Evolutionary conservation across 2,113 vertebrate genomes (phyloP), one percentile per base, ranked within the genome.

Genomic region (Myiozetetes cayanensis): DNA sequence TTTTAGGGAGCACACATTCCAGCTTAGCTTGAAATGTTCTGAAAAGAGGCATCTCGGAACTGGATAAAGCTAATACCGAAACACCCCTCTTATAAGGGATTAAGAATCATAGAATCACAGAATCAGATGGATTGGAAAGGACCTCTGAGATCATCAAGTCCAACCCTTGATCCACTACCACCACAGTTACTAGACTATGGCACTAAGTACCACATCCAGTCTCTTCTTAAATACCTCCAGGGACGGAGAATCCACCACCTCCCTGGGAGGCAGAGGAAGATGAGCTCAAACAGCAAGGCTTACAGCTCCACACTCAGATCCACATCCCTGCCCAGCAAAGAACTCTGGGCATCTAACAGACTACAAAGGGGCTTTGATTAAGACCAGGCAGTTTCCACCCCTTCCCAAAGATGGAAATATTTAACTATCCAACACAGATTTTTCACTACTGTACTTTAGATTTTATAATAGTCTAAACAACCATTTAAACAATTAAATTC

Each of bases 31-130:
- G 56, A 90, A 75, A 23, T 24, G 14, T 30, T 83, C 62, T 71
- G 56, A 52, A 65, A 75, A 81, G 53, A 73, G 27, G 6, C 35
- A 65, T 37, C 41, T 28, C 25, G 35, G 65, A 67, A 44, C 5
- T n/a, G 27, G 44, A 31, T 59, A 75, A 55, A 87, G 50, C 23
- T 31, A 30, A 27, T 4, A 19, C 30, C 25, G 56, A 58, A 68
- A 62, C 16, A 35, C 9, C 0, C 0, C 10, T 24, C n/a, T 53
- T 55, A 7, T 0, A 63, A 71, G 16, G 61, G 23, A 22, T 15
- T 50, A 25, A 76, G 41, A 43, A 43, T 43, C 41, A 43, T 43
- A 43, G 41, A 14, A 41, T 41, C 41, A 41, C 12, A 41, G 41
- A 41, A 43, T 43, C 41, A 43, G 41, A 43, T 43, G 41, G 41